Base-by-base conservation (phyloP, 2,113 vertebrate species). In the Pardalotus punctatus region DNA sequence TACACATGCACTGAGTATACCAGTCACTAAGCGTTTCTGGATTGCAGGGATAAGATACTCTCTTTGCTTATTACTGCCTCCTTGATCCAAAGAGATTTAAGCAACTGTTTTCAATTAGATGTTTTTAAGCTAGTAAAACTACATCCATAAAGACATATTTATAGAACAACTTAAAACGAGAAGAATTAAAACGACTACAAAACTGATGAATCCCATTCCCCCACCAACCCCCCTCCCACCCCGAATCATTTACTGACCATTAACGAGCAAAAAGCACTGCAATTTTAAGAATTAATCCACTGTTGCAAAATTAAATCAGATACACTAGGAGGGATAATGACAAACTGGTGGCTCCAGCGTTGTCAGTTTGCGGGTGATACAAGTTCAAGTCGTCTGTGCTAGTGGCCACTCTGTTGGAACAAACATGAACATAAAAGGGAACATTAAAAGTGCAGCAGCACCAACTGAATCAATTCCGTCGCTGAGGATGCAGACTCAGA, bases 81-180 rank as follows among this genome's bases (percentile, higher is more conserved):
- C 97, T 96, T 97, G 97, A 98, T 98, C 97, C 97, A 97, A 93
- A 97, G 97, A 97, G 97, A 98, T 98, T 98, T 98, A 98, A 97
- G 97, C 97, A 98, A 98, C 98, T 98, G 98, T 97, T 98, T 98
- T 97, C 97, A 98, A 98, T 98, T 98, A 98, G 96, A 97, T 95
- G 96, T 97, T 98, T 98, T 98, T 98, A 98, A 98, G 97, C 97
- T 96, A 96, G 96, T 98, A 98, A 98, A 98, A 97, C 94, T 77
- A 89, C 96, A 97, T 97, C 97, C 96, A 98, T 97, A 98, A 98
- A 98, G 97, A 97, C 97, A 97, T 97, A 97, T 94, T 97, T 98
- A 98, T 70, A 98, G 97, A 98, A 97, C 91, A 98, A 98, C 96
- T 96, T 98, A 97, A 97, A 98, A 97, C 86, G 84, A 91, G 93